Percentiles rank a stretch among this genome's conserved stretches.
phyloP scores from a whole-genome alignment of 2,113 vertebrate species.

The Hemicordylus capensis region DNA sequence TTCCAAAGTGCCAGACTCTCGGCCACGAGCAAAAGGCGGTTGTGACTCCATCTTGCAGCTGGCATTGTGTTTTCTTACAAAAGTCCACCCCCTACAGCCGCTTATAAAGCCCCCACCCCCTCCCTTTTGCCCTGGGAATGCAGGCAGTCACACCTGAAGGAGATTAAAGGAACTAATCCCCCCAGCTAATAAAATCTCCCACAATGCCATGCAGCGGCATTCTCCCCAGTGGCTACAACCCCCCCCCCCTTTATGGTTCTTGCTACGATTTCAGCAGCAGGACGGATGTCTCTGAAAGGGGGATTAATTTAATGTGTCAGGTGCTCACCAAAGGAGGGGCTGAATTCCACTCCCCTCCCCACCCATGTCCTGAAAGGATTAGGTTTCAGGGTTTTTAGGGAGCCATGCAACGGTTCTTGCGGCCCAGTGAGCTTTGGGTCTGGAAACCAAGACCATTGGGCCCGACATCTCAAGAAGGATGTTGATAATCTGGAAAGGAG shows the following conservation, averaged over 20 bases:
- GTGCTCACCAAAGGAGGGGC: background rate
- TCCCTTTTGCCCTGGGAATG: slow-evolving; percentile 58
- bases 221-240: background rate
- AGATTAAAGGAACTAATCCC: slow-evolving; percentile 80
- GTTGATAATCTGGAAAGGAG: too few species aligned
- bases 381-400: background rate
- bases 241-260: background rate
- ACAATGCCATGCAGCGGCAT: background rate
- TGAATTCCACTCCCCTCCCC: background rate
- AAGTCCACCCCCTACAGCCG: too few species aligned
- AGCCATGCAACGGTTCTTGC: background rate
- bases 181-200: slow-evolving; percentile 80
- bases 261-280: background rate
- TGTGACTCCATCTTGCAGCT: background rate
- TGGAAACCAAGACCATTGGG: too few species aligned
- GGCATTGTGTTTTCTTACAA: background rate
- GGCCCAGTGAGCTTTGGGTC: background rate
- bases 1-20: background rate
- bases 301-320: background rate
- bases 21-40: background rate
- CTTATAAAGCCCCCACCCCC: background rate
- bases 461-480: too few species aligned
- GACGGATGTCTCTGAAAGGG: background rate
- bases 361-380: background rate
- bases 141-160: slow-evolving; percentile 84